Conservation (phyloP, 2,113 vertebrate species). For the Tachysurus vachellii region DNA sequence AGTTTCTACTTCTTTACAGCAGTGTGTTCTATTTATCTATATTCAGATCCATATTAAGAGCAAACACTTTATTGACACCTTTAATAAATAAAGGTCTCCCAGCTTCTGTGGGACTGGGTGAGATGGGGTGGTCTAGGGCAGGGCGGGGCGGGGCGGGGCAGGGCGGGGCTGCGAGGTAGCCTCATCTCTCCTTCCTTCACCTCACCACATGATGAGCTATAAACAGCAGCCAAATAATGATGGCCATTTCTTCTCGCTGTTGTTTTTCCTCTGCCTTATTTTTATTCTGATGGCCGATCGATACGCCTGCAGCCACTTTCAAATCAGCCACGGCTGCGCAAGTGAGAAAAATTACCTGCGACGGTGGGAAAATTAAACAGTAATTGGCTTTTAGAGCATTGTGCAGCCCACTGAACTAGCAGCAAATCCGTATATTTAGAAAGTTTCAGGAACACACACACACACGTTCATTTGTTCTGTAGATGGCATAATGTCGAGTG, state of each 20-base stretch:
- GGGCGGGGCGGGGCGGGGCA: no score
- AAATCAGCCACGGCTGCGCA: conserved; percentile 41
- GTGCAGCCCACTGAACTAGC: conserved; percentile 58
- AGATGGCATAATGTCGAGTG: background rate
- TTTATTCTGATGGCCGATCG: conserved; percentile 61
- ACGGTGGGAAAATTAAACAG: conserved; percentile 69
- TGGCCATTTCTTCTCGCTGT: background rate
- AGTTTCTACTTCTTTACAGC: background rate
- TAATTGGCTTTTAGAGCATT: conserved; percentile 59
- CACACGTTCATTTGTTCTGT: background rate
- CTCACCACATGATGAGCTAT: background rate
- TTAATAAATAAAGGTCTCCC: no score
- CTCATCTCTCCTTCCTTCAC: background rate
- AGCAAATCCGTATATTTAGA: conserved; percentile 65
- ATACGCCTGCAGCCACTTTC: conserved; percentile 61
- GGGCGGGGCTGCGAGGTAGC: no score
- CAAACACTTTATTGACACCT: no score
- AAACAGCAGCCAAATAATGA: conserved; percentile 6
- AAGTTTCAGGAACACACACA: conserved; percentile 15
- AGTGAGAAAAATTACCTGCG: conserved; percentile 67
- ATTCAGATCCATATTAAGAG: no score
- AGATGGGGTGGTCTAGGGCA: no score
- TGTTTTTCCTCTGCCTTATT: conserved; percentile 49
- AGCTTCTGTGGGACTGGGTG: no score
- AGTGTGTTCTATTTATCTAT: background rate